Conservation (phyloP, 2,888 invertebrate species). For the Meghimatium bilineatum region DNA sequence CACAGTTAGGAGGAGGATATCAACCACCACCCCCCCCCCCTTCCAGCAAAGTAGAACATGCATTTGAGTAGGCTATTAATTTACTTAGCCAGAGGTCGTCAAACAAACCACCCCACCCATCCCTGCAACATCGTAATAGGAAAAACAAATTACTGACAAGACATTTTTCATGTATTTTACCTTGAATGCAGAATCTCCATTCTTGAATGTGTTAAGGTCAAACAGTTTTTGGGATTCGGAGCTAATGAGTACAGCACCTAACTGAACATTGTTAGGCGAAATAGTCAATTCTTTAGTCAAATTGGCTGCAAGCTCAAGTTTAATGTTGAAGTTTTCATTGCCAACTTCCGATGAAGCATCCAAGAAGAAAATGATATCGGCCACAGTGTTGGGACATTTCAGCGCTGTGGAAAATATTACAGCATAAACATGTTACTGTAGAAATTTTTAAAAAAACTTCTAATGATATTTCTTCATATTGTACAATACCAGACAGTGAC, state of each 20-base stretch:
- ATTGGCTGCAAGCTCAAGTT: not conserved
- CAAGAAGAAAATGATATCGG: slow-evolving; percentile 32
- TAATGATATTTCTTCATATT: not conserved
- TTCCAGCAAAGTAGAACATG: too few relatives aligned
- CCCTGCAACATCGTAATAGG: too few relatives aligned
- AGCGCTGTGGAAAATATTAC: not conserved
- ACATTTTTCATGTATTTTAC: not conserved
- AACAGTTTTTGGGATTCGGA: not conserved
- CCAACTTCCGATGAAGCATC: slow-evolving; percentile 20
- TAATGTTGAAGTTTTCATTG: not conserved
- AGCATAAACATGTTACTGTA: not conserved
- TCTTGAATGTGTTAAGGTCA: not conserved
- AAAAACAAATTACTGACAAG: too few relatives aligned
- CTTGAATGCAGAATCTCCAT: not conserved
- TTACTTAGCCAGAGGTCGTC: too few relatives aligned
- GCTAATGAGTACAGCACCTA: slow-evolving; percentile 19
- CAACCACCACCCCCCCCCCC: too few relatives aligned
- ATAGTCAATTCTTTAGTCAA: not conserved
- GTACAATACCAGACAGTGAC: too few relatives aligned
- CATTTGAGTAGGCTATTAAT: too few relatives aligned
- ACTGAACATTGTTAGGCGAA: not conserved
- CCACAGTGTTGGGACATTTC: not conserved
- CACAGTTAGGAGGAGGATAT: too few relatives aligned
- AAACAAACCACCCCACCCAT: too few relatives aligned
- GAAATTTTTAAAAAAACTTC: not conserved